These are phyloP conservation scores for Caenorhabditis sp. DNA, from an alignment of 2,888 invertebrate species.

Conservation along the genomic window DNA sequence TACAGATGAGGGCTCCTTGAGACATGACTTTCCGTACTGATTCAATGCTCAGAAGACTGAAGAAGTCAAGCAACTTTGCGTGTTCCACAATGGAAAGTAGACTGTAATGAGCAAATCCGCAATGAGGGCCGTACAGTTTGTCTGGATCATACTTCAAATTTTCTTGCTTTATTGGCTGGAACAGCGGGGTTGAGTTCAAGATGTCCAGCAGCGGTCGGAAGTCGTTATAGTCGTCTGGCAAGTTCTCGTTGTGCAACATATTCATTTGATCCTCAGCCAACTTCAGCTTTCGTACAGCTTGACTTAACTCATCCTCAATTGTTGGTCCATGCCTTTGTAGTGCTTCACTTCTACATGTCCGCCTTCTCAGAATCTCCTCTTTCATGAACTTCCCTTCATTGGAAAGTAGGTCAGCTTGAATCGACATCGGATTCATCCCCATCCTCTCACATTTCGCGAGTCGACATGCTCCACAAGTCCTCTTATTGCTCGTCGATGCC, in stretches of 20 bases:
- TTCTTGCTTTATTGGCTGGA: background rate
- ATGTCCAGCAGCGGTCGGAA: constrained; percentile 12
- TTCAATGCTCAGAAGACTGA: background rate
- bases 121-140: constrained; percentile 13
- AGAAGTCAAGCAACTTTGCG: constrained; percentile 26
- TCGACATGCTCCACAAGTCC: constrained; percentile 34
- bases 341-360: background rate
- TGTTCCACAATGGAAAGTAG: constrained; percentile 23
- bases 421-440: constrained; percentile 52
- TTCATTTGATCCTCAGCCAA: constrained; percentile 9
- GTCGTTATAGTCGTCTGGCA: constrained; percentile 9
- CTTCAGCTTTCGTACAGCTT: background rate
- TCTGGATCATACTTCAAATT: background rate
- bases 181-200: background rate
- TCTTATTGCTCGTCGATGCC: background rate
- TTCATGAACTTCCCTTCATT: constrained; percentile 22
- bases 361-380: constrained; percentile 6
- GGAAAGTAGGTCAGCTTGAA: constrained; percentile 14
- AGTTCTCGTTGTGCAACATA: background rate
- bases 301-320: constrained; percentile 8
- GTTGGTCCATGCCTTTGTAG: background rate
- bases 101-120: constrained; percentile 21
- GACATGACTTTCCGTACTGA: constrained; percentile 1
- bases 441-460: constrained; percentile 35
- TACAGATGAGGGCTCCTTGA: constrained; percentile 18